Conservation (phyloP, 2,113 vertebrate genomes). For the Hyla sarda region DNA sequence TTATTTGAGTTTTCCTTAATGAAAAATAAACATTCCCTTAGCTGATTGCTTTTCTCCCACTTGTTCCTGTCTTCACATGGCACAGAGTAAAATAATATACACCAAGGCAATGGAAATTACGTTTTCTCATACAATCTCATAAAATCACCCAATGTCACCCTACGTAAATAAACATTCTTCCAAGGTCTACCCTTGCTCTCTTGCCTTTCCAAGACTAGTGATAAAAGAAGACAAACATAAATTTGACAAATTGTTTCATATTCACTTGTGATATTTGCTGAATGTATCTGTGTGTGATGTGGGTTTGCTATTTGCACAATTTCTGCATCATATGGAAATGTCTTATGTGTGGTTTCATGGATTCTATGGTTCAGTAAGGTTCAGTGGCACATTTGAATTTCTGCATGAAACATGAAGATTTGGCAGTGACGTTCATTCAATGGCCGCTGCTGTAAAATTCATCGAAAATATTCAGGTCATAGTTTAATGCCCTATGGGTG, state of each 20-base stretch:
- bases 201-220: background rate
- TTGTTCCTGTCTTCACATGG: background rate
- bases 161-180: background rate
- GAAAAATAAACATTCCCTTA: slow-evolving; percentile 30
- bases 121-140: slow-evolving; percentile 9
- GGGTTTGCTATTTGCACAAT: background rate
- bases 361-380: background rate
- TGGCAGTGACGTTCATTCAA: background rate
- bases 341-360: background rate
- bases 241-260: background rate
- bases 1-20: slow-evolving; percentile 3
- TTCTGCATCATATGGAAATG: background rate
- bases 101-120: background rate
- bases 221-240: background rate
- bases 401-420: background rate
- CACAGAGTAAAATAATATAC: slow-evolving; percentile 1
- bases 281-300: background rate
- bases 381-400: background rate
- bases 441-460: background rate
- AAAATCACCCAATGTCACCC: slow-evolving; percentile 6
- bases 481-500: too few relatives aligned
- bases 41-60: slow-evolving; percentile 43
- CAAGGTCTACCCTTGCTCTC: background rate
- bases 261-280: background rate
- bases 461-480: background rate